phyloP scores from a whole-genome alignment of 2,113 vertebrate species.

The Drymodes brunneopygia region DNA sequence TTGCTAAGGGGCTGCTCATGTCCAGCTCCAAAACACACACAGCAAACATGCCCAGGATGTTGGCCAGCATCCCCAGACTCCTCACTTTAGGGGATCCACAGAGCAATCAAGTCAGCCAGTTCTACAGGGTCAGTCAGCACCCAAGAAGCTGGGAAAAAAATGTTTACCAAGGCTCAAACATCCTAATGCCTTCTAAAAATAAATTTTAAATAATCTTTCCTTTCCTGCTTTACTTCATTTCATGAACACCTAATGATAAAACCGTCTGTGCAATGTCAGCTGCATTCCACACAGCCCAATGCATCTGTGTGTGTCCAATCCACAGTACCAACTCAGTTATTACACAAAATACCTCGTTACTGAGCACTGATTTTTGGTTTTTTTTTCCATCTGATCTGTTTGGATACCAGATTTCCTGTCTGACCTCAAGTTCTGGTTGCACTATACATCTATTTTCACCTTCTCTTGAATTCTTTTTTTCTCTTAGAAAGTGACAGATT shows the following conservation, averaged over 20 bases:
- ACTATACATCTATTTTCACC: background rate
- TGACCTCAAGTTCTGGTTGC: background rate
- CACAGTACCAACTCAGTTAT: background rate
- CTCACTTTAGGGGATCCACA: background rate
- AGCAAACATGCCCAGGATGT: background rate
- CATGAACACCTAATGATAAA: background rate
- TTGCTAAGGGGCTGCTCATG: background rate
- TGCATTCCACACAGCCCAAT: background rate
- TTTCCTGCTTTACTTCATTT: background rate
- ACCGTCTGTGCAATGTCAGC: background rate
- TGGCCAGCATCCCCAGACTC: background rate
- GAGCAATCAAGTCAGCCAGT: background rate
- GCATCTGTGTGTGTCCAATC: background rate
- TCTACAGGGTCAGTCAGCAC: background rate
- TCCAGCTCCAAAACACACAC: background rate
- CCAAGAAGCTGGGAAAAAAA: background rate
- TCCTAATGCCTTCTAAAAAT: background rate
- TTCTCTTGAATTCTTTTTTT: background rate
- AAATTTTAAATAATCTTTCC: background rate
- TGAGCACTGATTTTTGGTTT: background rate
- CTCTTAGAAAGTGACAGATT: background rate
- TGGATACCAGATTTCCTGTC: background rate
- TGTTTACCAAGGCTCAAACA: background rate
- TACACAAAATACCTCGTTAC: background rate
- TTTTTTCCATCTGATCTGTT: background rate